Evolutionary conservation across 1,140 invertebrate genomes (phyloP).

Genomic region (Bombyx mori): ASM3026992v2 NC_085111.1:10563001-10563500

Average conservation of each 20-base stretch:
- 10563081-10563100: constrained; percentile 65
- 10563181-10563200: not conserved
- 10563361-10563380: too few species aligned
- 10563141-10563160: not conserved
- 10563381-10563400: not conserved
- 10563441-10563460: constrained; percentile 25
- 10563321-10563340: too few species aligned
- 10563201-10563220: too few species aligned
- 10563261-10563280: too few species aligned
- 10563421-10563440: too few species aligned
- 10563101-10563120: constrained; percentile 66
- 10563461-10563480: constrained; percentile 39
- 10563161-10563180: not conserved
- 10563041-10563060: constrained; percentile 74
- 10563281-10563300: too few species aligned
- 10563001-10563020: constrained; percentile 71
- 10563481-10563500: constrained; percentile 40
- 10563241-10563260: too few species aligned
- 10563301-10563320: too few species aligned
- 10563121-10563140: constrained; percentile 48
- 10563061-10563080: constrained; percentile 70
- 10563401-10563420: too few species aligned
- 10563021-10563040: constrained; percentile 74
- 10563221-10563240: too few species aligned
- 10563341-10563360: too few species aligned